Conservation (phyloP, 2,797 vertebrate genomes). For the Scleropages formosus region DNA sequence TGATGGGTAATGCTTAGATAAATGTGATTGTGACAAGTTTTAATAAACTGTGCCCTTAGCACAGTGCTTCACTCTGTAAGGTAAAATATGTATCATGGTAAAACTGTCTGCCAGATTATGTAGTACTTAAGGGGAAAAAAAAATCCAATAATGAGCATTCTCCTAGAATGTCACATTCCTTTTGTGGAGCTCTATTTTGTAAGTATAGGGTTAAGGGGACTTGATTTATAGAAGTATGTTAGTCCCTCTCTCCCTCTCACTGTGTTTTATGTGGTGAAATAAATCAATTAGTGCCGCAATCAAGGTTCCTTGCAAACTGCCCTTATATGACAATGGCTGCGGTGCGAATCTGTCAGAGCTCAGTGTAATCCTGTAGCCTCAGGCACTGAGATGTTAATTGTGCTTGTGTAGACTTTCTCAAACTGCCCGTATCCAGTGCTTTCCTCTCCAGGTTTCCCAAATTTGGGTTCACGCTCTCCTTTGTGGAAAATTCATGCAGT, state of each 20-base stretch:
- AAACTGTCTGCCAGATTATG: neutral
- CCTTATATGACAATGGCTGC: conserved; percentile 11
- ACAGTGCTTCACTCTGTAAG: neutral
- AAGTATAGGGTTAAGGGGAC: neutral
- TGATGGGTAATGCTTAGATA: no score
- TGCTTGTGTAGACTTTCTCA: conserved; percentile 5
- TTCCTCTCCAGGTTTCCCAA: conserved; percentile 27
- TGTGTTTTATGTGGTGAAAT: conserved; percentile 14
- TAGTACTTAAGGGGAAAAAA: neutral
- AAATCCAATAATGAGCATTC: neutral
- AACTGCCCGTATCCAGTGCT: conserved; percentile 1
- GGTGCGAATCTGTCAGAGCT: conserved; percentile 5
- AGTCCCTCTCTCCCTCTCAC: neutral
- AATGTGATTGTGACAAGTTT: neutral
- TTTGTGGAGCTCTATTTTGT: neutral
- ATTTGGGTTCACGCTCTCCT: conserved; percentile 9
- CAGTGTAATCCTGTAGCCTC: conserved; percentile 10
- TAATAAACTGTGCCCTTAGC: conserved; percentile 9
- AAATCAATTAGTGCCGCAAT: conserved; percentile 21
- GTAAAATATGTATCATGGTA: conserved; percentile 14
- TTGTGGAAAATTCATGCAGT: neutral
- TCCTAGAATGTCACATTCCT: neutral
- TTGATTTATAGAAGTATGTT: conserved; percentile 6
- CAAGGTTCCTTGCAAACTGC: neutral
- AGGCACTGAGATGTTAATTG: neutral